Evolutionary conservation across 2,113 vertebrate species (phyloP), one percentile per base, ranked within the genome.

Genomic region (Rhombomys opimus): DNA sequence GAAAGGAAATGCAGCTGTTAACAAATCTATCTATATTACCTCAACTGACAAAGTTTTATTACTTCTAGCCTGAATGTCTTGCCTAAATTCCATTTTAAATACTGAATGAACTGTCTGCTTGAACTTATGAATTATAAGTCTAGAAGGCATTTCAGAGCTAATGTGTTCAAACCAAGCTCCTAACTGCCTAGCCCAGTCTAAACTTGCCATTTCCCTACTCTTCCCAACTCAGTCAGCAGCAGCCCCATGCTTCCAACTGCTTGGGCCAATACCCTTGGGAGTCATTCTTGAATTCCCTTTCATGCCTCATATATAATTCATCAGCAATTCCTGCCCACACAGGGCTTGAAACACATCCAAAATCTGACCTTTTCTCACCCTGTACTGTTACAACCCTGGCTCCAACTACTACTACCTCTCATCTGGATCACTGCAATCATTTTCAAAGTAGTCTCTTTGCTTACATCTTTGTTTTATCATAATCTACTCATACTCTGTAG

Each of bases 231-330:
- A 87, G 67, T 72, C 76, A 96, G 84, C 38, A 91, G 77, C 23
- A 22, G 77, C 72, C 93, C 76, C 32, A 46, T 25, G 50, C 68
- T 90, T 93, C 3, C 52, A 97, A 77, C 0, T 70, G 84, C 17
- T 32, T 94, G 73, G 50, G 59, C 86, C 89, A 94, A 90, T 90
- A 90, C 92, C 52, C 38, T 82, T 72, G 65, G 87, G 68, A 85
- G 77, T 93, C 57, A 84, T 72, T 65, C 68, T 27, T 90, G 57
- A 92, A 65, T 93, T 93, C 22, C 77, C 63, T 93, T 87, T 92
- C 59, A 94, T 89, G 54, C 73, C 75, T 95, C 50, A 92, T 32
- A 95, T 88, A 9, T 15, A 93, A 95, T 85, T 96, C 50, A 92
- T 94, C 81, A 89, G 85, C 68, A 91, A 87, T 87, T 93, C 46